phyloP scores from a whole-genome alignment of 2,797 vertebrate species.

The Sebastes melanostomus region DNA sequence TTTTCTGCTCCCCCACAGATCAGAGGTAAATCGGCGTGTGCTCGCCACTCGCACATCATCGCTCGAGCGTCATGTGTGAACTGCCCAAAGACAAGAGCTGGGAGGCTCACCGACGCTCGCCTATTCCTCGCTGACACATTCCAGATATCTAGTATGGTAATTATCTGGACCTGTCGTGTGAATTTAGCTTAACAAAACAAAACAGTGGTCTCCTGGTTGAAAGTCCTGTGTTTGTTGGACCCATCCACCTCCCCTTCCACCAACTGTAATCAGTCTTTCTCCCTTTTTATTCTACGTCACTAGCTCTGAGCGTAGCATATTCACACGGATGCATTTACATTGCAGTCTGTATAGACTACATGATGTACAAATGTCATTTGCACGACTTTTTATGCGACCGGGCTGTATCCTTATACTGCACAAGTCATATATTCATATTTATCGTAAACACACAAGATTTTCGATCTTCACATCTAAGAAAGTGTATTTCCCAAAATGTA shows the following conservation, averaged over 20 bases:
- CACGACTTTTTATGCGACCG: rapidly evolving
- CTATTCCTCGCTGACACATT: no score
- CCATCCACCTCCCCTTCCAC: no score
- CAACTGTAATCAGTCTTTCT: not conserved
- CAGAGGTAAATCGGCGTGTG: rapidly evolving
- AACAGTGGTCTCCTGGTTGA: no score
- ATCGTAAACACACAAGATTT: not conserved
- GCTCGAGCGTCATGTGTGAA: no score
- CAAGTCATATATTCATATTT: not conserved
- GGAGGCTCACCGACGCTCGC: no score
- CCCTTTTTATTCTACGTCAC: not conserved
- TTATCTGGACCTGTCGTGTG: no score
- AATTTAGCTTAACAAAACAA: no score
- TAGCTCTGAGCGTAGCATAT: not conserved
- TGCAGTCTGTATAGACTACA: not conserved
- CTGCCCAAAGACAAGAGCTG: no score
- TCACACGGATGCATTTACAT: not conserved
- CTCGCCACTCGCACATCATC: no score
- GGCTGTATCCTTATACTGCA: not conserved
- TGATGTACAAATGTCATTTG: not conserved
- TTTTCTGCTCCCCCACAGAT: rapidly evolving
- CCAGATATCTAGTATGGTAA: no score
- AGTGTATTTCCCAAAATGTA: not conserved
- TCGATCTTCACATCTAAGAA: not conserved
- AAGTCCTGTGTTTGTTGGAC: no score